These are phyloP conservation scores for Orycteropus afer DNA, from an alignment of 2,113 vertebrate species.

Conservation along the genomic window DNA sequence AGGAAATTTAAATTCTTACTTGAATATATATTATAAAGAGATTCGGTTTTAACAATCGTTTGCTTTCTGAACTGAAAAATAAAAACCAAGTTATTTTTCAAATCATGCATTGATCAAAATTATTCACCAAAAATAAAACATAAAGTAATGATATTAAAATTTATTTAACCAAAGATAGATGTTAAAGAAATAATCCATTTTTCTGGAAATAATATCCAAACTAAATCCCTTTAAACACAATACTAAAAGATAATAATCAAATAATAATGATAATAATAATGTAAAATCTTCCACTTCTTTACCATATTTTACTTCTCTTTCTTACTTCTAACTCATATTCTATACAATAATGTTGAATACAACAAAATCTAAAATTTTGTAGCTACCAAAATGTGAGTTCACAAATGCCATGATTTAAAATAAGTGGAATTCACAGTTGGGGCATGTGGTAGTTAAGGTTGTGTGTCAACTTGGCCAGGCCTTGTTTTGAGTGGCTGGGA, in stretches of 20 bases:
- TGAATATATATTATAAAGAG: background rate
- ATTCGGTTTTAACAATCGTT: background rate
- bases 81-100: background rate
- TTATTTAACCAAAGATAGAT: background rate
- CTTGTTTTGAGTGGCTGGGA: no score
- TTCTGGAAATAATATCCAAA: background rate
- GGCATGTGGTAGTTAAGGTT: no score
- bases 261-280: no score
- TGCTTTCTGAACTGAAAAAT: background rate
- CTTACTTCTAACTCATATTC: rapidly evolving
- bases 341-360: rapidly evolving
- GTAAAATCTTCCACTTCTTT: background rate
- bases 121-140: background rate
- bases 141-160: no score
- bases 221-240: background rate
- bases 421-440: background rate
- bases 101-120: background rate
- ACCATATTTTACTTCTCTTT: no score
- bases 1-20: background rate
- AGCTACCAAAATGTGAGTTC: rapidly evolving
- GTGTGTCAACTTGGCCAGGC: no score
- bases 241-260: no score
- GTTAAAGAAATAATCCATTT: background rate
- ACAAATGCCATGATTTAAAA: background rate
- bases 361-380: background rate